A percentile compares a stretch with the other conserved stretches of the same genome.
phyloP scores from a whole-genome alignment of 1,140 invertebrate species.

The Eubasilissa regina region DNA sequence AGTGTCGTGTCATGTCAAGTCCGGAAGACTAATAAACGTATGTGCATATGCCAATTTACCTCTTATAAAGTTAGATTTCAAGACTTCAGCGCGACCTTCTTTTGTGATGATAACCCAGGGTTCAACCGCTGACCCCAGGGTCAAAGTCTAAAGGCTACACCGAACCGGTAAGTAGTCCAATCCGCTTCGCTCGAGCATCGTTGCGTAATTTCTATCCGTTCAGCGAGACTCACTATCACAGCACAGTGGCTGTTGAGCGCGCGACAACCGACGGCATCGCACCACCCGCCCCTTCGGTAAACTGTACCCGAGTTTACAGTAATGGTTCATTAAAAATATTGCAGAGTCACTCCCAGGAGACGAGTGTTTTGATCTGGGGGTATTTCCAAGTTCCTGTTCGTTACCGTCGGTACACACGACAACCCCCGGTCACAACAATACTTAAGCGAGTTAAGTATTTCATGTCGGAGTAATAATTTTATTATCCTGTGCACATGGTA shows the following conservation, averaged over 20 bases:
- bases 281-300: slow-evolving; percentile 5
- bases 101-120: too few relatives aligned
- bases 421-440: too few relatives aligned
- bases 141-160: too few relatives aligned
- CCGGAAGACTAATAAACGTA: too few relatives aligned
- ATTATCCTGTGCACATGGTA: too few relatives aligned
- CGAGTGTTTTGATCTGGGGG: neutral
- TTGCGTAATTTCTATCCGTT: slow-evolving; percentile 7
- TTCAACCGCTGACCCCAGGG: too few relatives aligned
- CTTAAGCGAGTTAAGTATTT: too few relatives aligned
- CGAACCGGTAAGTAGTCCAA: neutral
- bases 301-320: slow-evolving; percentile 18
- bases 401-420: neutral
- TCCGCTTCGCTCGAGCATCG: neutral
- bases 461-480: too few relatives aligned
- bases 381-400: neutral
- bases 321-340: slow-evolving; percentile 37
- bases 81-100: too few relatives aligned
- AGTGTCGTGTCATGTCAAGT: too few relatives aligned
- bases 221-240: slow-evolving; percentile 23
- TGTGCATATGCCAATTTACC: too few relatives aligned
- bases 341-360: slow-evolving; percentile 2
- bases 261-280: neutral
- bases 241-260: slow-evolving; percentile 2
- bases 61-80: too few relatives aligned